phyloP scores from a whole-genome alignment of 2,797 vertebrate genomes.

The Hippopotamyrus pictus region DNA sequence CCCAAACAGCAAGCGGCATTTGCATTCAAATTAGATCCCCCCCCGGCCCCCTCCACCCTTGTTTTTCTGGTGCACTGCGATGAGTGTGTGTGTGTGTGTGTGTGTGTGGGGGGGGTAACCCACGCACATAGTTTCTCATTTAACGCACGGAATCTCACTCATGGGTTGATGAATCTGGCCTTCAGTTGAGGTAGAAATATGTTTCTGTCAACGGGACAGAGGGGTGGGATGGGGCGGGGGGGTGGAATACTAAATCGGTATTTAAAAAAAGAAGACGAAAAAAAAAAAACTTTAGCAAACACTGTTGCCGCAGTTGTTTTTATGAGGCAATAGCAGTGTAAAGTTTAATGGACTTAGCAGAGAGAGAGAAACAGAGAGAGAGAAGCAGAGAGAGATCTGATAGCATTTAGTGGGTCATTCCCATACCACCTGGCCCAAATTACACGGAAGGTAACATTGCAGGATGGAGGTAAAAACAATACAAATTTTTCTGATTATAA shows the following conservation, averaged over 20 bases:
- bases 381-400: not conserved
- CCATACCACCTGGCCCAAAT: not conserved
- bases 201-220: not conserved
- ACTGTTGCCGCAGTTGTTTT: not conserved
- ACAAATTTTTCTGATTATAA: not conserved
- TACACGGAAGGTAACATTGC: not conserved
- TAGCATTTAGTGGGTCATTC: not conserved
- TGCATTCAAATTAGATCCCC: conserved; percentile 15
- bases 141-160: conserved; percentile 13
- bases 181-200: conserved; percentile 11
- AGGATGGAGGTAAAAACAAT: not conserved
- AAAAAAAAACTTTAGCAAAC: not conserved
- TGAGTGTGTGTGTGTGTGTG: not conserved
- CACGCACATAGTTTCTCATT: conserved; percentile 10
- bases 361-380: not conserved
- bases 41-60: not conserved
- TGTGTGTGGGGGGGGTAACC: not conserved
- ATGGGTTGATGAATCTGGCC: conserved; percentile 18
- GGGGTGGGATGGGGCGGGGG: not conserved
- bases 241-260: conserved; percentile 1
- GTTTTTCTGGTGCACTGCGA: not conserved
- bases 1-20: not conserved
- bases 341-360: not conserved
- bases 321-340: not conserved
- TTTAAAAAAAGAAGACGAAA: not conserved